Conservation (phyloP, 2,113 vertebrate species). For the Centrocercus urophasianus region DNA sequence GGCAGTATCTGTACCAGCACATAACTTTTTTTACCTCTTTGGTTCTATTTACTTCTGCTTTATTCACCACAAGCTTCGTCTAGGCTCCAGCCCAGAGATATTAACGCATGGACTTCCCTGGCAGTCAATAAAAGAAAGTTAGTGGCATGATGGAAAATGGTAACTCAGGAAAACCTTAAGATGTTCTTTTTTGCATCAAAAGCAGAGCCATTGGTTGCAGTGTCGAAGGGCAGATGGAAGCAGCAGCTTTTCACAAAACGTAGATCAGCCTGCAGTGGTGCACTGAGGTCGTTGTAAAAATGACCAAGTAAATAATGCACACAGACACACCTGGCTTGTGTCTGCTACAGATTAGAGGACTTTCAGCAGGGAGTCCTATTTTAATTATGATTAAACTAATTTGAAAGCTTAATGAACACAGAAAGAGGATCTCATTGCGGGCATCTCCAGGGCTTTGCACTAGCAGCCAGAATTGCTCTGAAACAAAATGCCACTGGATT, state of each 20-base stretch:
- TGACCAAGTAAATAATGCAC: background rate
- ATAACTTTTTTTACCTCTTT: background rate
- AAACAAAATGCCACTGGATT: background rate
- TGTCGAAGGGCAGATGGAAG: background rate
- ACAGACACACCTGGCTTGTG: background rate
- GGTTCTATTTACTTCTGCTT: background rate
- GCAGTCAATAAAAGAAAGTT: background rate
- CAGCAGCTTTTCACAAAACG: background rate
- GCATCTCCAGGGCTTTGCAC: background rate
- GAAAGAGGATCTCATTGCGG: background rate
- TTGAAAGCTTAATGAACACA: background rate
- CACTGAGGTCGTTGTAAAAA: background rate
- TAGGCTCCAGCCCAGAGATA: background rate
- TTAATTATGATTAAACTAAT: constrained; percentile 13
- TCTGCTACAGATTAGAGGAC: background rate
- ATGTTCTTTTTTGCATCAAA: background rate
- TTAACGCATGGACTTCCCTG: background rate
- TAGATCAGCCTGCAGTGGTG: background rate
- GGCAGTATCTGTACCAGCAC: background rate
- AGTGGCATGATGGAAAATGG: background rate
- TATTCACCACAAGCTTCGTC: background rate
- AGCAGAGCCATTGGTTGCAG: background rate
- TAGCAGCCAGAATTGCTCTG: background rate
- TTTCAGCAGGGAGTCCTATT: background rate
- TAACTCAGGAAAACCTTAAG: background rate